Percentiles rank a stretch among this genome's conserved stretches.
Evolutionary conservation across 2,113 vertebrate species (phyloP).

Genomic region (Oreotragus oreotragus): DNA sequence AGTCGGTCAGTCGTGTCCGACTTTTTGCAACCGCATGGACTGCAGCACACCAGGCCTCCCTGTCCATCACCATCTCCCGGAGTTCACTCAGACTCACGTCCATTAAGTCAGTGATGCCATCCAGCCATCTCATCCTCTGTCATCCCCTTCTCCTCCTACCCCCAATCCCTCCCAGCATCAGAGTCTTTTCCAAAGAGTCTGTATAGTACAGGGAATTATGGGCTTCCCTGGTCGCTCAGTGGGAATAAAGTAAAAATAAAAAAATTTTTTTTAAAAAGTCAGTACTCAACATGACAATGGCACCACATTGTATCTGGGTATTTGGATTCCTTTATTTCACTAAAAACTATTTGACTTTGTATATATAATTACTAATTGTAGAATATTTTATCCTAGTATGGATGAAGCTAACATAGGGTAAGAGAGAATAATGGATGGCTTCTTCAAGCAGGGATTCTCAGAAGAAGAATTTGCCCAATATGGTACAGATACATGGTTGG

Average conservation of each 20-base stretch:
- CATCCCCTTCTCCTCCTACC: too few relatives aligned
- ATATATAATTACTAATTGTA: not conserved
- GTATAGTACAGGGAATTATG: not conserved
- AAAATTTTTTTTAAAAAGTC: not conserved
- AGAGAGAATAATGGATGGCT: not conserved
- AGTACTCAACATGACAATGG: not conserved
- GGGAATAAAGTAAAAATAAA: too few relatives aligned
- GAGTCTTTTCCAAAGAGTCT: too few relatives aligned
- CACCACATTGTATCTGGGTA: not conserved
- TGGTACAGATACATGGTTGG: not conserved
- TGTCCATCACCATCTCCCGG: too few relatives aligned
- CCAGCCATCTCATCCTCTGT: too few relatives aligned
- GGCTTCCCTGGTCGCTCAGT: not conserved
- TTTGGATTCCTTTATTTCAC: not conserved
- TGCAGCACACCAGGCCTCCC: too few relatives aligned
- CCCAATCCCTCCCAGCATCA: too few relatives aligned
- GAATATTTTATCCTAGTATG: not conserved
- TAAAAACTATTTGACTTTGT: slow-evolving; percentile 5
- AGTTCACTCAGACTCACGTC: too few relatives aligned
- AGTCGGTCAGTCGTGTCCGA: too few relatives aligned
- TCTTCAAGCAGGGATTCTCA: not conserved
- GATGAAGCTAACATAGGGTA: not conserved
- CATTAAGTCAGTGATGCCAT: too few relatives aligned
- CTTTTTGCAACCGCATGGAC: too few relatives aligned
- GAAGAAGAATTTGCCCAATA: not conserved